A percentile compares a stretch with the other conserved stretches of the same genome.
Evolutionary conservation across 2,888 invertebrate species (phyloP).

Genomic region (Bombylius major): DNA sequence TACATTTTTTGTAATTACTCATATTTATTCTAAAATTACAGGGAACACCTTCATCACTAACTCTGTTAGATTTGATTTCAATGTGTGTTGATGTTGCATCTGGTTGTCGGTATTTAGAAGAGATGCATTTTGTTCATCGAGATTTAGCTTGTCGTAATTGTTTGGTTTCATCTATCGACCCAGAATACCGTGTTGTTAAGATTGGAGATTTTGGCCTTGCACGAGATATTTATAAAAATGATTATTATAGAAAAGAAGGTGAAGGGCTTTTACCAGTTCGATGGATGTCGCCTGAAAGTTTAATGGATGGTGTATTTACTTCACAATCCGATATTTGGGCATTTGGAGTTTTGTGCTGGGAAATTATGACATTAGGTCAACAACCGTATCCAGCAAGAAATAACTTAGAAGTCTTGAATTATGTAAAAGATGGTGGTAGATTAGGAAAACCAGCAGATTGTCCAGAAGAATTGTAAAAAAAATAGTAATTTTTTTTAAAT

Average conservation of each 20-base stretch:
- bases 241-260: conserved; percentile 93
- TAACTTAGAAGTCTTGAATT: conserved; percentile 83
- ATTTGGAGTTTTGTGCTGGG: conserved; percentile 90
- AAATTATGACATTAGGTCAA: conserved; percentile 89
- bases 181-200: conserved; percentile 47
- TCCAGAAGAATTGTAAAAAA: conserved; percentile 61
- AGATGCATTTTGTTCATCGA: conserved; percentile 93
- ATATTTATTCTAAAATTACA: conserved; percentile 23
- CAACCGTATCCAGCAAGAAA: conserved; percentile 92
- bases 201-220: conserved; percentile 95
- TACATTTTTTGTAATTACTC: neutral
- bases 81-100: conserved; percentile 94
- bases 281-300: conserved; percentile 97
- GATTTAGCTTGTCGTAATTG: conserved; percentile 96
- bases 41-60: conserved; percentile 52
- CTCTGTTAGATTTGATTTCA: conserved; percentile 69
- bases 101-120: conserved; percentile 91
- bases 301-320: conserved; percentile 92
- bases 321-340: conserved; percentile 97
- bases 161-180: conserved; percentile 62
- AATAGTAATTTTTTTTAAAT: neutral
- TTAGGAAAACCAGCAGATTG: conserved; percentile 74
- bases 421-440: conserved; percentile 76
- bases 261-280: conserved; percentile 83
- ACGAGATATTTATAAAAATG: conserved; percentile 91